Evolutionary conservation across 2,888 invertebrate species (phyloP), one percentile per base, ranked within the genome.

Genomic region (Eupsilia transversa): DNA sequence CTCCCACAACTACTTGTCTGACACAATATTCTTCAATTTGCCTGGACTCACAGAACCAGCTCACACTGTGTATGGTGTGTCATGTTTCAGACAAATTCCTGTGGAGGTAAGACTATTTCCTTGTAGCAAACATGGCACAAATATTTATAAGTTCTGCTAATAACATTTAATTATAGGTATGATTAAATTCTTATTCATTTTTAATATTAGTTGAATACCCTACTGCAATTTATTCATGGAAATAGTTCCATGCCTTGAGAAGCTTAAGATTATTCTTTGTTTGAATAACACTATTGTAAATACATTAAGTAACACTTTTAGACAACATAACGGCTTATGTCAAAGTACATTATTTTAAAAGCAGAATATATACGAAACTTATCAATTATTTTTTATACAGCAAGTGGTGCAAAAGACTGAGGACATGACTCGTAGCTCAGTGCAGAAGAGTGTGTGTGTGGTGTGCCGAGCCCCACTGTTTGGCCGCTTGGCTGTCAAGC

Each of bases 371-470:
- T 71, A 33, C 0, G 10, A 41, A 68, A 20, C 3, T 23, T 4
- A n/a, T 17, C 3, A 23, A 30, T 33, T 54, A 14, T 35, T 35
- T 56, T 65, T 78, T 79, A 83, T 82, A 17, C 93, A 99, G 99
- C 98, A 99, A 97, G 97, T 99, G 56, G 97, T 98, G 90, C 98
- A 98, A 91, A 98, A 98, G 87, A 99, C 99, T 4, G 98, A 99
- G 5, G 99, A 99, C 91, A 99, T 99, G 92, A 99, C 99, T 0
- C 97, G 99, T 87, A 99, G 99, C 89, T 99, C 99, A 6, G 99
- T 99, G 27, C 99, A 99, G 96, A 99, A 99, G 94, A 99, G 99
- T 90, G 99, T 99, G 0, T 99, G 99, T 96, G 99, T 99, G 30
- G 96, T 99, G 74, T 99, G 99, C 89, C 97, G 97, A 76, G 96